Conservation (phyloP, 1,140 invertebrate genomes). For the Chelonus insularis region DNA sequence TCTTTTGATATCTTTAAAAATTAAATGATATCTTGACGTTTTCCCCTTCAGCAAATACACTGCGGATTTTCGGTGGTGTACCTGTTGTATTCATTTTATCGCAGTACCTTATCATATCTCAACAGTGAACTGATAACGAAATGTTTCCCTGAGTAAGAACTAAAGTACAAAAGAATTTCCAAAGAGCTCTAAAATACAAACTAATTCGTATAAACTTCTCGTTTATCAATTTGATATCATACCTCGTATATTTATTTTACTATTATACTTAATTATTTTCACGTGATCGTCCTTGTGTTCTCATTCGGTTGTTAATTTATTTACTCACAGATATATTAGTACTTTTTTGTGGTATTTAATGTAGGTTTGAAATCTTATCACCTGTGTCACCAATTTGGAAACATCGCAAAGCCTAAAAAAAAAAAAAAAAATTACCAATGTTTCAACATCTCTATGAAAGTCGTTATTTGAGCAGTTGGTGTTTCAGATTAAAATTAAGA, state of each 20-base stretch:
- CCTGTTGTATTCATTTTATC: constrained; percentile 34
- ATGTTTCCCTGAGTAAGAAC: constrained; percentile 2
- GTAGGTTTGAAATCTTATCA: constrained; percentile 5
- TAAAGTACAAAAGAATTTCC: neutral
- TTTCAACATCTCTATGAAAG: too few relatives aligned
- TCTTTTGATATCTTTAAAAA: constrained; percentile 11
- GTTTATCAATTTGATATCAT: neutral
- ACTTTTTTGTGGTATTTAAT: too few relatives aligned
- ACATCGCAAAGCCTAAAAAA: neutral
- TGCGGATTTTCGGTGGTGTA: constrained; percentile 31
- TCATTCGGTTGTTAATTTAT: too few relatives aligned
- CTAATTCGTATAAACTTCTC: neutral
- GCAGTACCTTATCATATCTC: constrained; percentile 37
- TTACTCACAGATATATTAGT: too few relatives aligned
- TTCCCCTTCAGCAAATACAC: constrained; percentile 14
- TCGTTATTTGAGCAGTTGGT: neutral
- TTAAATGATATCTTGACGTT: constrained; percentile 4
- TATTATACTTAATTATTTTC: too few relatives aligned
- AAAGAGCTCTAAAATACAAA: neutral
- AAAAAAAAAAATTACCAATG: neutral
- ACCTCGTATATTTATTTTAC: neutral
- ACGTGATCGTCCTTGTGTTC: too few relatives aligned
- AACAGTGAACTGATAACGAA: constrained; percentile 33
- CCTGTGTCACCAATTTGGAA: neutral
- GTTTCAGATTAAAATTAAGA: too few relatives aligned